Conservation (phyloP, 2,888 invertebrate species). For the Parasteatoda lunata region DNA sequence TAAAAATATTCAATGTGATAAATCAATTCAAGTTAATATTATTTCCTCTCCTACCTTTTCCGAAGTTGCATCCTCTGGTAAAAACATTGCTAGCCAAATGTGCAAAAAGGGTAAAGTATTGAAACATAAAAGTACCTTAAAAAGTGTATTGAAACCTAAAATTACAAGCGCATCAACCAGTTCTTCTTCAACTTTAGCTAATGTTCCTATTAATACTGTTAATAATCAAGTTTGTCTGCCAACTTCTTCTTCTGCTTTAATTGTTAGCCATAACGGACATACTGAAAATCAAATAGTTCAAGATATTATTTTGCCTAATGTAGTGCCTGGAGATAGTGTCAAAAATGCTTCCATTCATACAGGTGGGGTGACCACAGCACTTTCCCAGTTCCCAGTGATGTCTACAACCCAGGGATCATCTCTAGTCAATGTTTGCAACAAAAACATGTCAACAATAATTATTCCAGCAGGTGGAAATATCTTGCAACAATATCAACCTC, state of each 20-base stretch:
- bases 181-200: not conserved
- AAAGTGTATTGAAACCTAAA: not conserved
- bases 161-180: not conserved
- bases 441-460: constrained; percentile 55
- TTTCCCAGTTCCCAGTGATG: constrained; percentile 66
- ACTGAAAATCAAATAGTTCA: constrained; percentile 19
- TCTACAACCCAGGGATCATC: constrained; percentile 62
- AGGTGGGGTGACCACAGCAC: constrained; percentile 61
- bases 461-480: constrained; percentile 44
- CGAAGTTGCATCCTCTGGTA: not conserved
- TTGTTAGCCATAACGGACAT: not conserved
- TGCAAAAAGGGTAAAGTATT: constrained; percentile 10
- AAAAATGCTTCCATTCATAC: constrained; percentile 28
- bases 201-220: constrained; percentile 2
- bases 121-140: not conserved
- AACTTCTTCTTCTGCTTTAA: not conserved
- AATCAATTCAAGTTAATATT: constrained; percentile 24
- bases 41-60: constrained; percentile 14
- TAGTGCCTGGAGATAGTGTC: constrained; percentile 23
- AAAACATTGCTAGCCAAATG: not conserved
- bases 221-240: constrained; percentile 1
- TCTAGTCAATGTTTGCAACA: constrained; percentile 40
- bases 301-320: constrained; percentile 26
- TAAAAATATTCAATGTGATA: constrained; percentile 18
- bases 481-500: constrained; percentile 35